Conservation (phyloP, 2,797 vertebrate species). For the Novumbra hubbsi region DNA sequence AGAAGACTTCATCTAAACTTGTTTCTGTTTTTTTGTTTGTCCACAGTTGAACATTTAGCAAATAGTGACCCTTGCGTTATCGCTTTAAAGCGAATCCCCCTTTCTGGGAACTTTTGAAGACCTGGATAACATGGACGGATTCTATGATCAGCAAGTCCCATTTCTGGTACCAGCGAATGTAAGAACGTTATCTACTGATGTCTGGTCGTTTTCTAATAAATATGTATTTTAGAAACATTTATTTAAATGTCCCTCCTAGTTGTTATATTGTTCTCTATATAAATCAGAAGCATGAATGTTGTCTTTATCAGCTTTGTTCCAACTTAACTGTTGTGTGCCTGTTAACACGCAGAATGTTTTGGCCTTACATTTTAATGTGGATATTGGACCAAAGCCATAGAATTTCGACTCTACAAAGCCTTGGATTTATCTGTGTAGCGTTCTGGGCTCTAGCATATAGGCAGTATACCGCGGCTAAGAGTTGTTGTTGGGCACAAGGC, state of each 20-base stretch:
- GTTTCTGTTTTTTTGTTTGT: slow-evolving; percentile 29
- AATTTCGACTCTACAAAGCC: neutral
- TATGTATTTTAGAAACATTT: neutral
- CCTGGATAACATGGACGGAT: slow-evolving; percentile 87
- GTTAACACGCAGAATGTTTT: neutral
- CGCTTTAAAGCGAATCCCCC: slow-evolving; percentile 63
- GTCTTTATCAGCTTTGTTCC: neutral
- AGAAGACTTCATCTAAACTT: neutral
- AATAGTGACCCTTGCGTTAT: slow-evolving; percentile 35
- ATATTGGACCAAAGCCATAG: neutral
- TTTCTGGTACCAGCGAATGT: slow-evolving; percentile 89
- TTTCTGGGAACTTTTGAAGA: slow-evolving; percentile 54
- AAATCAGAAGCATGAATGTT: neutral
- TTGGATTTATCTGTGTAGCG: no score
- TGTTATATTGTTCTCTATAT: neutral
- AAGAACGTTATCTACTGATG: slow-evolving; percentile 62
- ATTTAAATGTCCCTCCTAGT: neutral
- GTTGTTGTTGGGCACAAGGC: no score
- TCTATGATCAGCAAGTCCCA: slow-evolving; percentile 97
- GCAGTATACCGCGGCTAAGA: no score
- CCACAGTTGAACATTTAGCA: slow-evolving; percentile 52
- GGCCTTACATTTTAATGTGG: neutral
- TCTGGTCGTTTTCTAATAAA: neutral
- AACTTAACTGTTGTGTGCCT: neutral
- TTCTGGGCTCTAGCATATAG: neutral